phyloP scores from a whole-genome alignment of 2,113 vertebrate species.

The Gambusia holbrooki region DNA sequence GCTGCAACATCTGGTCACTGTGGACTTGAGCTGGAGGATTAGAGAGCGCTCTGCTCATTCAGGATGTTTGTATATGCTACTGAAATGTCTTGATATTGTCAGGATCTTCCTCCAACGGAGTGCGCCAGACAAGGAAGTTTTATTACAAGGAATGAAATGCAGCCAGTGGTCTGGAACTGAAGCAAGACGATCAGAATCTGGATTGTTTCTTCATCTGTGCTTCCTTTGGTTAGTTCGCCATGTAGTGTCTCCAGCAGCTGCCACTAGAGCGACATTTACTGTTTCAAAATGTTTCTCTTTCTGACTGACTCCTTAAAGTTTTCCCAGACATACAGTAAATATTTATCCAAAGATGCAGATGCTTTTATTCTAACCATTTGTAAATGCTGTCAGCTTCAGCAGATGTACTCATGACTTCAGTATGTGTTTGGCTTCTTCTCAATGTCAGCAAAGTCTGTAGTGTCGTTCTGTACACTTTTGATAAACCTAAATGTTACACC shows the following conservation, averaged over 20 bases:
- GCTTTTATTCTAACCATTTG: background rate
- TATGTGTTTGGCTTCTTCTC: background rate
- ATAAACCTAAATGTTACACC: background rate
- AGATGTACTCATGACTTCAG: background rate
- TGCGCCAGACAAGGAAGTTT: conserved; percentile 2
- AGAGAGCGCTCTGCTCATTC: conserved; percentile 42
- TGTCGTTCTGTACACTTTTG: background rate
- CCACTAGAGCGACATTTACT: background rate
- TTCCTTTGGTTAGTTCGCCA: background rate
- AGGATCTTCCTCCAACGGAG: conserved; percentile 38
- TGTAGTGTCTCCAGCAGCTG: background rate
- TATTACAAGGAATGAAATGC: background rate
- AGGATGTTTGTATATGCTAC: conserved; percentile 66
- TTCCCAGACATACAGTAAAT: conserved; percentile 6
- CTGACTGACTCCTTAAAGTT: background rate
- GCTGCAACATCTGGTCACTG: conserved; percentile 71
- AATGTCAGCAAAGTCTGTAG: background rate
- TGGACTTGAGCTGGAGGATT: conserved; percentile 66
- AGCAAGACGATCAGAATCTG: background rate
- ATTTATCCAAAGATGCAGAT: conserved; percentile 4
- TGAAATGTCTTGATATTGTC: conserved; percentile 56
- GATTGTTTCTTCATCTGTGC: background rate
- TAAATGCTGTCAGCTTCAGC: background rate
- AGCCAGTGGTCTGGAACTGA: background rate
- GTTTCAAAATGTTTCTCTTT: background rate